Percentiles rank a stretch among this genome's conserved stretches.
phyloP scores from a whole-genome alignment of 2,888 invertebrate genomes.

The Drosophila melanosoma region DNA sequence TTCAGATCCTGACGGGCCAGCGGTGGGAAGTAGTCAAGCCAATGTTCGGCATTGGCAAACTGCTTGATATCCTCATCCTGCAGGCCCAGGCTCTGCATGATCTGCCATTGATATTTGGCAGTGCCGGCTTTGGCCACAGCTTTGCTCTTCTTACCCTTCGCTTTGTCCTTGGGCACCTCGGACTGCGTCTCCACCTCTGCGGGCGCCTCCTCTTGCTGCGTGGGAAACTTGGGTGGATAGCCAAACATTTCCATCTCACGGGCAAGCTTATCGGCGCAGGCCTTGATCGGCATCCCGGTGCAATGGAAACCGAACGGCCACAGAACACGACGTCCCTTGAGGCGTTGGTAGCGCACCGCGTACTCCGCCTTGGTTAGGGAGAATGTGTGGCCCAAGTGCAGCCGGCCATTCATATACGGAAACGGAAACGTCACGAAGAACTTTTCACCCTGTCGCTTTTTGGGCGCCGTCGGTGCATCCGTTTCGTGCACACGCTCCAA shows the following conservation, averaged over 20 bases:
- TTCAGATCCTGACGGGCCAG: constrained; percentile 94
- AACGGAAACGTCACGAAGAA: constrained; percentile 98
- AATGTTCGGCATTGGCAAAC: constrained; percentile 95
- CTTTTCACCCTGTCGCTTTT: constrained; percentile 89
- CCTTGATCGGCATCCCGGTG: constrained; percentile 99
- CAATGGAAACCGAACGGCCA: constrained; percentile 99
- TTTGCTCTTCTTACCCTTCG: constrained; percentile 98
- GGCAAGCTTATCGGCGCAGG: constrained; percentile 98
- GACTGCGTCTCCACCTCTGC: constrained; percentile 86
- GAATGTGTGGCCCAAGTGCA: constrained; percentile 99
- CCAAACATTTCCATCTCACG: constrained; percentile 97
- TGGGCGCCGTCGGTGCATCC: constrained; percentile 90
- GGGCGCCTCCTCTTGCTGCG: constrained; percentile 84
- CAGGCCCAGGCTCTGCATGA: constrained; percentile 97
- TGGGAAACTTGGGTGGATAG: constrained; percentile 95
- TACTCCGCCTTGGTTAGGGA: constrained; percentile 99
- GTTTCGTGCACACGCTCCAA: constrained; percentile 91
- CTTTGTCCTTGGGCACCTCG: constrained; percentile 91
- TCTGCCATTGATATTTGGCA: constrained; percentile 99
- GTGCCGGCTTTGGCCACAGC: constrained; percentile 95
- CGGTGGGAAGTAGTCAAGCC: constrained; percentile 99
- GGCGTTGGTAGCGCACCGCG: constrained; percentile 95
- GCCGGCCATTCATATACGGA: constrained; percentile 99
- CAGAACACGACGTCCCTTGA: constrained; percentile 95
- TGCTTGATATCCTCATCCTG: constrained; percentile 95